A percentile compares a stretch with the other conserved stretches of the same genome.
phyloP scores from a whole-genome alignment of 2,888 invertebrate genomes.

The Heliconius charithonia region DNA sequence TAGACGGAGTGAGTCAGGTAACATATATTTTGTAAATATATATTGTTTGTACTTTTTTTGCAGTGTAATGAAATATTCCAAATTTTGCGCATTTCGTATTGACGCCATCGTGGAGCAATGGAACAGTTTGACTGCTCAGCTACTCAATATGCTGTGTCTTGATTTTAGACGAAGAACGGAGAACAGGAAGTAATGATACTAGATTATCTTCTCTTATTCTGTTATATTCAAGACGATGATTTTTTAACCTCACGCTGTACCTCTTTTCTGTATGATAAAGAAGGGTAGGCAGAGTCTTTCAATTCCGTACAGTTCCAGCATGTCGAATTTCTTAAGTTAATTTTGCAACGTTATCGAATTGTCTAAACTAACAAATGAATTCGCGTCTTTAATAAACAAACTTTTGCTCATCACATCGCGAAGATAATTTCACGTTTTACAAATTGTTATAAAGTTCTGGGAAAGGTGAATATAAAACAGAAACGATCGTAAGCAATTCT shows the following conservation, averaged over 20 bases:
- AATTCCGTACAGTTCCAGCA: conserved; percentile 6
- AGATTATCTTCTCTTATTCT: no score
- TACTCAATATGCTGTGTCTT: no score
- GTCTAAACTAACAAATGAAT: conserved; percentile 32
- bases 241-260: no score
- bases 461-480: conserved; percentile 25
- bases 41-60: no score
- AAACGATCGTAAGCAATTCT: not conserved
- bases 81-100: no score
- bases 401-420: conserved; percentile 24
- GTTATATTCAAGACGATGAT: no score
- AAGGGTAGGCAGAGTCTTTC: not conserved
- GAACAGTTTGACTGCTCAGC: no score
- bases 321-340: conserved; percentile 30
- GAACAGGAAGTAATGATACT: no score
- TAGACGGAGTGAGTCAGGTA: not conserved
- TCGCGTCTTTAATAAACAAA: conserved; percentile 25
- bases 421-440: conserved; percentile 22
- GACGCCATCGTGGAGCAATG: no score
- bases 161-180: not conserved
- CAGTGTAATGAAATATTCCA: no score
- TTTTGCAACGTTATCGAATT: conserved; percentile 35
- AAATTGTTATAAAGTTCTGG: conserved; percentile 20
- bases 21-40: no score
- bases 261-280: no score